Percentiles rank a stretch among this genome's conserved stretches.
phyloP scores from a whole-genome alignment of 2,113 vertebrate species.

The Grammomys dolichurus region DNA sequence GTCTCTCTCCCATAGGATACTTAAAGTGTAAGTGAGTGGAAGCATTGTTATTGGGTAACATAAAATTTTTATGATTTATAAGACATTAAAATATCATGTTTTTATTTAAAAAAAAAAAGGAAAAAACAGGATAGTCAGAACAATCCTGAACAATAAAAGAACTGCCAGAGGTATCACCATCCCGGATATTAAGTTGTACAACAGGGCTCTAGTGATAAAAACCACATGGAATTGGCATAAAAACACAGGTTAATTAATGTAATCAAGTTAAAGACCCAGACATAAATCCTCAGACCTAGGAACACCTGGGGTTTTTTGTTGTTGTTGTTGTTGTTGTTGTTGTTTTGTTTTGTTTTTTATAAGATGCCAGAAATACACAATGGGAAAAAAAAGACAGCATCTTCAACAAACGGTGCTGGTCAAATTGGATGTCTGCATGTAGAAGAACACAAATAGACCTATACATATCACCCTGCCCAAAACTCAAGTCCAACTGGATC shows the following conservation, averaged over 20 bases:
- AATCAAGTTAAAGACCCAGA: background rate
- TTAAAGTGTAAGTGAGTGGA: background rate
- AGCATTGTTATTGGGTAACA: background rate
- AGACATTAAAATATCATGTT: background rate
- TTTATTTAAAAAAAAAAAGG: background rate
- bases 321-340: background rate
- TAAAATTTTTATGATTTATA: constrained; percentile 10
- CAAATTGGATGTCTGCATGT: background rate
- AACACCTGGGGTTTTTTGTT: background rate
- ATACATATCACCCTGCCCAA: background rate
- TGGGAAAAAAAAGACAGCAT: background rate
- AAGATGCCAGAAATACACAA: background rate
- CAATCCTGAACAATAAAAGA: background rate
- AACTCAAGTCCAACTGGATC: background rate
- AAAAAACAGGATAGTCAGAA: background rate
- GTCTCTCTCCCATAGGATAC: constrained; percentile 32
- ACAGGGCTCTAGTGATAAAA: background rate
- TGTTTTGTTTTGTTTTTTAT: background rate
- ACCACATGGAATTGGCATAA: background rate
- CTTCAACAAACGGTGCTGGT: background rate
- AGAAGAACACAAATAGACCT: background rate
- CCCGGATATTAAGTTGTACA: background rate
- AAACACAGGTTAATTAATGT: background rate
- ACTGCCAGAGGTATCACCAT: background rate
- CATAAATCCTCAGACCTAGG: background rate